Conservation (phyloP, 2,888 invertebrate species). For the Agrenia bidenticulata region DNA sequence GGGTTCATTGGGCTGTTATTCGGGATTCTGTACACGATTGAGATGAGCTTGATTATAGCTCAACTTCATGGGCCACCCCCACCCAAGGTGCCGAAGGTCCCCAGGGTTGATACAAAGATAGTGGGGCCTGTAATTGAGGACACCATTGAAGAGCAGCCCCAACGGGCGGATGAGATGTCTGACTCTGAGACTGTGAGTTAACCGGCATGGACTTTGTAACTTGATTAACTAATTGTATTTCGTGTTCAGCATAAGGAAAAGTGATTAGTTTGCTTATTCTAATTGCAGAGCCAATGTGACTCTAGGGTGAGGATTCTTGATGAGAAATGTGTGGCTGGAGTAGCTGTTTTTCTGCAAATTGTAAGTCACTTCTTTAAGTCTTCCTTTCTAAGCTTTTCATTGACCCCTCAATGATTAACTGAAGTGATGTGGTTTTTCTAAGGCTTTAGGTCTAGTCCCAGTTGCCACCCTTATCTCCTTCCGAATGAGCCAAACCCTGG, state of each 20-base stretch:
- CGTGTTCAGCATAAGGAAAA: too few species aligned
- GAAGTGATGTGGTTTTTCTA: too few species aligned
- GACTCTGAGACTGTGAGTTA: too few species aligned
- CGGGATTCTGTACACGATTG: conserved; percentile 14
- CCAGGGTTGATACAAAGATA: not conserved
- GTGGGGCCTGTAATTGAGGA: not conserved
- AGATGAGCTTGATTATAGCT: conserved; percentile 13
- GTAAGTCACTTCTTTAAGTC: conserved; percentile 4
- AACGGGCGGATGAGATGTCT: too few species aligned
- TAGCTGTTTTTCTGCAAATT: conserved; percentile 16
- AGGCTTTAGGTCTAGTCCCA: conserved; percentile 13
- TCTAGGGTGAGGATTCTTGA: not conserved
- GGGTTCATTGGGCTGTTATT: conserved; percentile 13
- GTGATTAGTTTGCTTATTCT: too few species aligned
- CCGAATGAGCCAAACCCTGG: too few species aligned
- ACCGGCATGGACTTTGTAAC: too few species aligned
- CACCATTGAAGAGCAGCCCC: not conserved
- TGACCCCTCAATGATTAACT: too few species aligned
- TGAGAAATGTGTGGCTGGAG: conserved; percentile 4
- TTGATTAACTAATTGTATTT: too few species aligned
- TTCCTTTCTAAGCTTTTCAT: too few species aligned
- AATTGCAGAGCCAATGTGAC: not conserved
- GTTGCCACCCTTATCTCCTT: too few species aligned
- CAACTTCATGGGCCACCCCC: conserved; percentile 2
- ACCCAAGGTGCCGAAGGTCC: not conserved